Conservation (phyloP, 92 coral and sea anemone genomes). For the Paramuricea clavata region DNA sequence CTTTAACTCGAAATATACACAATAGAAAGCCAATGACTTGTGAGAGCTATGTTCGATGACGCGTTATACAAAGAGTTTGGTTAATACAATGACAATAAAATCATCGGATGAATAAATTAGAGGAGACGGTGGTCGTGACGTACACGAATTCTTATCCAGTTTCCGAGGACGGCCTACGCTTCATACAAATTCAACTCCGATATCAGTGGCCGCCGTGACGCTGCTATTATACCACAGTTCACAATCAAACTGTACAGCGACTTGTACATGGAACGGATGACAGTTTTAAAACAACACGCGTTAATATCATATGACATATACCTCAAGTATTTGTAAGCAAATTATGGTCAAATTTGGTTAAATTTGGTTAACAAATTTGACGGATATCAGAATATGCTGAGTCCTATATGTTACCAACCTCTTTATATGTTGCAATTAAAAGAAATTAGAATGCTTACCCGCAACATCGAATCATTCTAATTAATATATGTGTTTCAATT, state of each 20-base stretch:
- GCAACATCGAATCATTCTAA: background rate
- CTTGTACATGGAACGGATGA: background rate
- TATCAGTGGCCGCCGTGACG: background rate
- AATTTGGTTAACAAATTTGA: slow-evolving; percentile 50
- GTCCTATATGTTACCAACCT: background rate
- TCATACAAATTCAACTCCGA: background rate
- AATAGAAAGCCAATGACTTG: background rate
- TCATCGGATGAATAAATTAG: slow-evolving; percentile 22
- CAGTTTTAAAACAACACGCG: slow-evolving; percentile 3
- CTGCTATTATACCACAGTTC: background rate
- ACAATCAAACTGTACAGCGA: background rate
- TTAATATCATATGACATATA: background rate
- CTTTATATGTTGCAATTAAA: background rate
- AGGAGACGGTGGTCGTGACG: background rate
- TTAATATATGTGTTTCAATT: background rate
- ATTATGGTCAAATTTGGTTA: background rate
- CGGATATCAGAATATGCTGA: background rate
- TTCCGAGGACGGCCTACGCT: slow-evolving; percentile 7
- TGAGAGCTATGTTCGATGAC: background rate
- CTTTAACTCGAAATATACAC: slow-evolving; percentile 11
- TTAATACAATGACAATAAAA: background rate
- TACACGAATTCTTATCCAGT: background rate
- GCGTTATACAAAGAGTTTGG: slow-evolving; percentile 46
- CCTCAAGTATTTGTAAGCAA: background rate
- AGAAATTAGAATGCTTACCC: background rate